phyloP scores from a whole-genome alignment of 2,113 vertebrate species.

The Platycercus adscitus region DNA sequence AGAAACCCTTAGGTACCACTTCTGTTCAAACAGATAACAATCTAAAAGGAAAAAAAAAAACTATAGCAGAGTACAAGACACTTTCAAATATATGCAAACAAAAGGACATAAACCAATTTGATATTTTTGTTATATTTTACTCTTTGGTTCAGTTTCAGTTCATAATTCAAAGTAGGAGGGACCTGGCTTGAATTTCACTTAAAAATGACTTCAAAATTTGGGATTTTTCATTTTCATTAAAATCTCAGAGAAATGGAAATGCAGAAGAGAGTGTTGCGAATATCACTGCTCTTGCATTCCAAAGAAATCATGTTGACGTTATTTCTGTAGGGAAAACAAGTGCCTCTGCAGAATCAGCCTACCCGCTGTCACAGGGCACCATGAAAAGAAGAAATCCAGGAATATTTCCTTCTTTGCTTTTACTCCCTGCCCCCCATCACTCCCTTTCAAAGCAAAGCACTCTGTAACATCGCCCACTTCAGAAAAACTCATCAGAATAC shows the following conservation, averaged over 20 bases:
- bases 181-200: not conserved
- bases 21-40: not conserved
- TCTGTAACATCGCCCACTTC: not conserved
- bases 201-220: not conserved
- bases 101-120: not conserved
- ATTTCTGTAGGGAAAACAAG: not conserved
- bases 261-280: not conserved
- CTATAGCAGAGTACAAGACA: not conserved
- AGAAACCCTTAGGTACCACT: not conserved
- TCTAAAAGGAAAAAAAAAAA: not conserved
- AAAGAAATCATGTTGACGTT: not conserved
- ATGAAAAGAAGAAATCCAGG: not conserved
- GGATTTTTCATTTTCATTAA: not conserved
- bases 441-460: not conserved
- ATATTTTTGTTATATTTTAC: not conserved
- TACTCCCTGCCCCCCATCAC: accelerated
- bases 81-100: not conserved
- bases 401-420: not conserved
- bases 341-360: not conserved
- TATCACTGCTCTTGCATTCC: not conserved
- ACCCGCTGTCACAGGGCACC: not conserved
- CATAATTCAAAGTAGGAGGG: not conserved
- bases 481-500: not conserved
- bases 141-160: not conserved
- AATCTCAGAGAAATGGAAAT: not conserved